phyloP scores from a whole-genome alignment of 64 coral and sea anemone species.

The Exaiptasia diaphana region DNA sequence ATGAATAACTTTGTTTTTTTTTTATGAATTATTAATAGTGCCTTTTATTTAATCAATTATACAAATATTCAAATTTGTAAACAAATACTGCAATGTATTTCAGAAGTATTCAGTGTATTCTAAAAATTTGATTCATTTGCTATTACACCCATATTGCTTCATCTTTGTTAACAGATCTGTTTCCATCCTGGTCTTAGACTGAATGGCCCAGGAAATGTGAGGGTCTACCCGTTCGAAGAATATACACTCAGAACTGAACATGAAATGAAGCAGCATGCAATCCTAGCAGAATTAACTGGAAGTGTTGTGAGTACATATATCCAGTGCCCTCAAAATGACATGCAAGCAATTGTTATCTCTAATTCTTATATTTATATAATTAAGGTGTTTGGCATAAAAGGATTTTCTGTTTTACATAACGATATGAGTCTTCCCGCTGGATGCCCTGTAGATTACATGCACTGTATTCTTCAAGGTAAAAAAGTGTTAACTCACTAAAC shows the following conservation, averaged over 20 bases:
- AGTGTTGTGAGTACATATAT: conserved; percentile 14
- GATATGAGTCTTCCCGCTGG: conserved; percentile 17
- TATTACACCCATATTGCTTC: no score
- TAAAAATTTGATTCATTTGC: no score
- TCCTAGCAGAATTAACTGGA: neutral
- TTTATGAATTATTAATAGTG: neutral
- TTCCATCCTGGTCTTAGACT: conserved; percentile 18
- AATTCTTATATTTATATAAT: neutral
- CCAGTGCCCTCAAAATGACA: neutral
- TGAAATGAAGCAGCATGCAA: neutral
- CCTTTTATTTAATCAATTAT: no score
- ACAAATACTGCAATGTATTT: no score
- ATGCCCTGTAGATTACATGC: conserved; percentile 32
- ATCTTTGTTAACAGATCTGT: conserved; percentile 27
- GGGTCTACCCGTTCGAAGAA: conserved; percentile 20
- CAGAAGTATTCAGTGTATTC: no score
- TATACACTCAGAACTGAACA: conserved; percentile 2
- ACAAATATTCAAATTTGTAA: no score
- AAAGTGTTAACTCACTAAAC: neutral
- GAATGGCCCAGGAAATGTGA: conserved; percentile 4
- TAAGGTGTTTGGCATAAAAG: conserved; percentile 30
- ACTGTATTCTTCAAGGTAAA: conserved; percentile 37
- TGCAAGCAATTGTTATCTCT: neutral
- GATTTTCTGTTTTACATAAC: conserved; percentile 12
- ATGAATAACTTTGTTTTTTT: neutral